A percentile compares a stretch with the other conserved stretches of the same genome.
Conservation (phyloP, 2,797 vertebrate genomes). For the Xiphorhynchus erythropygius region DNA sequence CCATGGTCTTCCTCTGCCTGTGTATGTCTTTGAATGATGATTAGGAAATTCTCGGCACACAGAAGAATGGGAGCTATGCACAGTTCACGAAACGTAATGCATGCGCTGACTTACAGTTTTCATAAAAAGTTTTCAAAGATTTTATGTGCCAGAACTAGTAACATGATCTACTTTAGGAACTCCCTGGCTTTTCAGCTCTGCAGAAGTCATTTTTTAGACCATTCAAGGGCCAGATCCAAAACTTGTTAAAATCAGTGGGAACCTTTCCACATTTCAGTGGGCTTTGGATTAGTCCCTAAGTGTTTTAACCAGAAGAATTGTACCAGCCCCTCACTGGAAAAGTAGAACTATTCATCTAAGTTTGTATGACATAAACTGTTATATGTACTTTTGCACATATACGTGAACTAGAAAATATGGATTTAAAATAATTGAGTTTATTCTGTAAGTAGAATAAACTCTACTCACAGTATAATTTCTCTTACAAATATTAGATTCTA, state of each 20-base stretch:
- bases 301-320: conserved; percentile 68
- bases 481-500: neutral
- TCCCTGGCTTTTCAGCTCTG: conserved; percentile 79
- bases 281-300: conserved; percentile 50
- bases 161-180: conserved; percentile 80
- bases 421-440: neutral
- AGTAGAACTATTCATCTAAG: conserved; percentile 49
- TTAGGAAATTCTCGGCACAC: conserved; percentile 59
- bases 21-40: conserved; percentile 63
- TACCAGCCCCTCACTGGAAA: conserved; percentile 46
- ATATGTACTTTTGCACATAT: neutral
- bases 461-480: neutral
- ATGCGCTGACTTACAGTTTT: conserved; percentile 75
- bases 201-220: conserved; percentile 75
- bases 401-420: neutral
- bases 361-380: neutral
- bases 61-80: conserved; percentile 77
- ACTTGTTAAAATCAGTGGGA: conserved; percentile 61
- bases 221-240: conserved; percentile 66
- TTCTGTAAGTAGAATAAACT: neutral
- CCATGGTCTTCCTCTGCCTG: conserved; percentile 20
- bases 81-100: conserved; percentile 66
- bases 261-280: conserved; percentile 52
- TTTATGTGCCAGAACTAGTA: conserved; percentile 81
- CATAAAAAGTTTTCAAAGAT: conserved; percentile 74